Evolutionary conservation across 2,797 vertebrate species (phyloP).

Genomic region (Enteromius argenteus): DNA sequence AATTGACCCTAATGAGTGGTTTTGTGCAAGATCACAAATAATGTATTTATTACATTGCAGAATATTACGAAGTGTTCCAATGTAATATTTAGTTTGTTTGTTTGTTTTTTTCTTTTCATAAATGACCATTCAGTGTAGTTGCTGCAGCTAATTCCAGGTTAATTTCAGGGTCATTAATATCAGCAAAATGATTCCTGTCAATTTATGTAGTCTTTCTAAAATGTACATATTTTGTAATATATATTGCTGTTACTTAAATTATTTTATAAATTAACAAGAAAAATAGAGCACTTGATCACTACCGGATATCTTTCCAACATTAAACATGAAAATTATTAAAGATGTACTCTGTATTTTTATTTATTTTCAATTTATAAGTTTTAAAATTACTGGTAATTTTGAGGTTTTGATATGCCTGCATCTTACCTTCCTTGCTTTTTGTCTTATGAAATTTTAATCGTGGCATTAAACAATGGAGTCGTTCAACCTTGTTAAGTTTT

Average conservation of each 20-base stretch:
- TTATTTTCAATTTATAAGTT: not conserved
- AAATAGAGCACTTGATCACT: conserved; percentile 35
- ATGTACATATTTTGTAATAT: conserved; percentile 78
- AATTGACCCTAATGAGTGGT: no score
- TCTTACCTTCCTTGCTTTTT: not conserved
- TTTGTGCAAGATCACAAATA: not conserved
- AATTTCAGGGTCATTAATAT: conserved; percentile 31
- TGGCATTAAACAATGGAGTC: not conserved
- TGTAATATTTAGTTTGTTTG: conserved; percentile 5
- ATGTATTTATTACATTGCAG: not conserved
- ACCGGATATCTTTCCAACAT: conserved; percentile 7
- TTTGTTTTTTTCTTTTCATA: conserved; percentile 17
- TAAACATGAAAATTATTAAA: conserved; percentile 19
- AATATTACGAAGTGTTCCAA: not conserved
- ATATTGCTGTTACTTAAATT: conserved; percentile 76
- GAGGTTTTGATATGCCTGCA: not conserved
- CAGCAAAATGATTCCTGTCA: conserved; percentile 39
- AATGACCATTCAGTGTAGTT: conserved; percentile 38
- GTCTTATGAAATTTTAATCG: not conserved
- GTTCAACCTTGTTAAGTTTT: not conserved
- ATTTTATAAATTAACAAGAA: conserved; percentile 72
- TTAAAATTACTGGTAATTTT: not conserved
- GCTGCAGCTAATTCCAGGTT: conserved; percentile 50
- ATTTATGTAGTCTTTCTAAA: conserved; percentile 43
- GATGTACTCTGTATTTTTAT: not conserved